Evolutionary conservation across 2,113 vertebrate species (phyloP), one percentile per base, ranked within the genome.

Genomic region (Percopsis transmontana): DNA sequence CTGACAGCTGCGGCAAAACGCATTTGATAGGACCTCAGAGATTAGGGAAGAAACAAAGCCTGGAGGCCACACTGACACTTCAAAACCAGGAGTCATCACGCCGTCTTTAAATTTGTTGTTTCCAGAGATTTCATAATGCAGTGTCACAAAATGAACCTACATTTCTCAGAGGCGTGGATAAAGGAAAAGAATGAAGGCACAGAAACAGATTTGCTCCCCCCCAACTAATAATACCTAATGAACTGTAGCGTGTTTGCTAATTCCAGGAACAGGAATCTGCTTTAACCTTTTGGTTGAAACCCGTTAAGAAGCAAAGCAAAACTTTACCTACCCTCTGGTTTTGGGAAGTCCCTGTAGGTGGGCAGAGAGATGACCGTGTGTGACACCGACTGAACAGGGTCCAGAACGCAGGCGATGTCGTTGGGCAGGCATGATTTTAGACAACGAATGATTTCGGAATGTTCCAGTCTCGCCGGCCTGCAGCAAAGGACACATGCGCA

Each of bases 301-400:
- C n/a, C n/a, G n/a, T n/a, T n/a, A n/a, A n/a, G n/a, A 48, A 2
- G 18, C 45, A 48, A 14, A n/a, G 15, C 45, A 24, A 21, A 24
- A 21, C 0, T 23, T 21, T 11, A 72, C 88, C 81, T 91, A 99
- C 97, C 97, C 90, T 98, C 95, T 16, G 96, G 94, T 59, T 64
- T 92, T 55, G 65, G 88, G 85, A 98, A 96, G 64, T 99, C 96
- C 42, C 96, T 94, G 91, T 95, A 96, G 1, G 95, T 99, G 65
- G 97, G 95, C 79, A 99, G 88, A 0, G 97, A 97, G 87, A 98
- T 92, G 73, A 96, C 95, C 0, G 95, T 98, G 88, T 99, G 93
- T 62, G 97, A 97, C 74, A 96, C 68, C 0, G 97, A 96, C 73
- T 95, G 94, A 12, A 94, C 92, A 0, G 93, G 94, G 85, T 97